phyloP scores from a whole-genome alignment of 35 echinoderm and acorn worm species.

The Heliocidaris erythrogramma region DNA sequence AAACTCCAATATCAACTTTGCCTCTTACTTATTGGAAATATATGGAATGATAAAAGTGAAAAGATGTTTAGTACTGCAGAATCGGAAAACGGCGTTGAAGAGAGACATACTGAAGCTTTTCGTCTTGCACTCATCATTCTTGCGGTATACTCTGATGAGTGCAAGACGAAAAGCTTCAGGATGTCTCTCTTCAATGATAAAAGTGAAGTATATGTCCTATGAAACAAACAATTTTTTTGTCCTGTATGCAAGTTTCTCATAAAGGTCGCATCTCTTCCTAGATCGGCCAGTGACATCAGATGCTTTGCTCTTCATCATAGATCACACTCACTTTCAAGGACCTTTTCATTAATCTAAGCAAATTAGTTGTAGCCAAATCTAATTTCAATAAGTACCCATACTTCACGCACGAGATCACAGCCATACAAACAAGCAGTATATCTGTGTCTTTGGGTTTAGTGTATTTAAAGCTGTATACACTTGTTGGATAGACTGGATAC shows the following conservation, averaged over 20 bases:
- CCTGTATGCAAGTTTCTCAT: background rate
- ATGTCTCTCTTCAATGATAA: too few relatives aligned
- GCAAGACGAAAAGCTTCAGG: too few relatives aligned
- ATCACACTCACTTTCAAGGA: background rate
- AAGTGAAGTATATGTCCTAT: background rate
- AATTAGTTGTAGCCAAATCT: slow-evolving; percentile 12
- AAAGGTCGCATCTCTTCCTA: background rate
- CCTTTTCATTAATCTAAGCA: slow-evolving; percentile 4
- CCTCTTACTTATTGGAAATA: background rate
- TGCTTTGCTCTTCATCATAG: slow-evolving; percentile 7
- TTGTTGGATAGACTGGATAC: background rate
- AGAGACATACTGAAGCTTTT: too few relatives aligned
- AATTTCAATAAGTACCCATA: slow-evolving; percentile 18
- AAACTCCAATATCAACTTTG: too few relatives aligned
- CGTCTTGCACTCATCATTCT: too few relatives aligned
- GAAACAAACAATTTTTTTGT: background rate
- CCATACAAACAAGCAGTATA: background rate
- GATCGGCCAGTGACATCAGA: background rate
- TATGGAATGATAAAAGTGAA: too few relatives aligned
- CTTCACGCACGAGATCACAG: background rate
- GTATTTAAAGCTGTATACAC: background rate
- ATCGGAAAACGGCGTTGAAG: too few relatives aligned
- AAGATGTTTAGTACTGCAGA: too few relatives aligned
- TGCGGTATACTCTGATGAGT: too few relatives aligned
- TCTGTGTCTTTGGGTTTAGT: slow-evolving; percentile 1